A percentile compares a stretch with the other conserved stretches of the same genome.
phyloP scores from a whole-genome alignment of 2,113 vertebrate species.

The Chrysemys picta region DNA sequence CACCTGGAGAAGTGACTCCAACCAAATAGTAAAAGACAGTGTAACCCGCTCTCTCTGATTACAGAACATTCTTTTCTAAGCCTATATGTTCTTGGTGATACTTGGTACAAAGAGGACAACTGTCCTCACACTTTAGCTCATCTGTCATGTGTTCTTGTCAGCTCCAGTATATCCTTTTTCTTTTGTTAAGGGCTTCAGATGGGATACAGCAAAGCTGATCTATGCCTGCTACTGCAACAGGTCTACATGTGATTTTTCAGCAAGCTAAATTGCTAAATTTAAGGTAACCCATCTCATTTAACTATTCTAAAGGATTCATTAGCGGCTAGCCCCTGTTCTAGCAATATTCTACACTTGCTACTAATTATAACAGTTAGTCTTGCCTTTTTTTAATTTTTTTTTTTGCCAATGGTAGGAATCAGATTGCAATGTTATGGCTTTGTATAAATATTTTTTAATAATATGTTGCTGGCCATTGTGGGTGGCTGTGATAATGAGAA shows the following conservation, averaged over 20 bases:
- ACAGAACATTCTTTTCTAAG: not conserved
- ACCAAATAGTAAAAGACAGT: not conserved
- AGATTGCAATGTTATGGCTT: accelerated
- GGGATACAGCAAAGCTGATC: not conserved
- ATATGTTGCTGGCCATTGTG: accelerated
- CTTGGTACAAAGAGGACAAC: not conserved
- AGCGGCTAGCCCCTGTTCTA: not conserved
- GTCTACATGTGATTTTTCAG: not conserved
- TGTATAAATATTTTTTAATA: accelerated
- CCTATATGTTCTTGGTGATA: not conserved
- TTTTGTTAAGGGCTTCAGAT: not conserved
- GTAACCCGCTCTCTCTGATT: not conserved
- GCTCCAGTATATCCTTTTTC: not conserved
- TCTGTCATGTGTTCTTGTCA: not conserved
- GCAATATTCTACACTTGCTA: not conserved
- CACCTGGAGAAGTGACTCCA: not conserved
- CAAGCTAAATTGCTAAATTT: not conserved
- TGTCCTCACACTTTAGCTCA: not conserved
- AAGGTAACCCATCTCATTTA: not conserved
- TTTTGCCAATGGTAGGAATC: not conserved
- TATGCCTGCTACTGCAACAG: not conserved
- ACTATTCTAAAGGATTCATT: not conserved
- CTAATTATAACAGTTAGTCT: not conserved
- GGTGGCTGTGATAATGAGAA: not conserved
- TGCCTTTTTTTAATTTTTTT: not conserved